Evolutionary conservation across 1,140 invertebrate genomes (phyloP).

Genomic region (Calephelis nemesis): DNA sequence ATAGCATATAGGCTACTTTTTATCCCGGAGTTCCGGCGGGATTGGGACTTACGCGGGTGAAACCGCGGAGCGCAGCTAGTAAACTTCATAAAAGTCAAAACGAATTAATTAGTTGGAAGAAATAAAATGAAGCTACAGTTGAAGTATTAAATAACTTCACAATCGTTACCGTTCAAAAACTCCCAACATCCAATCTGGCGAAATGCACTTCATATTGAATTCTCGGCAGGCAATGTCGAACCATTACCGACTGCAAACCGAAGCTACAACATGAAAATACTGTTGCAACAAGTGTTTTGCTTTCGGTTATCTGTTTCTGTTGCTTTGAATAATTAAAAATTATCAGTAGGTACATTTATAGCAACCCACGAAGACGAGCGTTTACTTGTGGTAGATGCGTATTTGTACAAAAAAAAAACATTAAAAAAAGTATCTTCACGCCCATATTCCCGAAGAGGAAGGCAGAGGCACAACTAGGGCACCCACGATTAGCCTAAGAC

Average conservation of each 20-base stretch:
- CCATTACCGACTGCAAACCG: conserved; percentile 22
- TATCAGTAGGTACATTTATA: too few relatives aligned
- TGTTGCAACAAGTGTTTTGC: background rate
- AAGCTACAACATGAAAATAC: conserved; percentile 21
- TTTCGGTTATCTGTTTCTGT: background rate
- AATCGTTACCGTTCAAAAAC: conserved; percentile 9
- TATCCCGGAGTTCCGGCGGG: too few relatives aligned
- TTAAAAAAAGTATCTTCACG: too few relatives aligned
- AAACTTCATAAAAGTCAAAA: background rate
- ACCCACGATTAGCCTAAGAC: too few relatives aligned
- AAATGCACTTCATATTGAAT: conserved; percentile 12
- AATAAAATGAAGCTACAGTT: background rate
- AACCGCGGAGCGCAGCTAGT: too few relatives aligned
- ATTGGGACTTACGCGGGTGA: too few relatives aligned
- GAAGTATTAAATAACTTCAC: conserved; percentile 3
- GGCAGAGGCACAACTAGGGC: too few relatives aligned
- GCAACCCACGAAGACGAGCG: too few relatives aligned
- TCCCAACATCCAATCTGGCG: conserved; percentile 10
- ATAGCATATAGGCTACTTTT: too few relatives aligned
- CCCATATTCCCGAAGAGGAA: too few relatives aligned
- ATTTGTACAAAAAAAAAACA: too few relatives aligned
- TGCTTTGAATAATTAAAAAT: background rate
- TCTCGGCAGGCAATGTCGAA: conserved; percentile 19
- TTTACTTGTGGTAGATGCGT: too few relatives aligned
- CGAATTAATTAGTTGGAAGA: background rate